Evolutionary conservation across 2,797 vertebrate species (phyloP), one percentile per base, ranked within the genome.

Genomic region (Tenualosa ilisha): DNA sequence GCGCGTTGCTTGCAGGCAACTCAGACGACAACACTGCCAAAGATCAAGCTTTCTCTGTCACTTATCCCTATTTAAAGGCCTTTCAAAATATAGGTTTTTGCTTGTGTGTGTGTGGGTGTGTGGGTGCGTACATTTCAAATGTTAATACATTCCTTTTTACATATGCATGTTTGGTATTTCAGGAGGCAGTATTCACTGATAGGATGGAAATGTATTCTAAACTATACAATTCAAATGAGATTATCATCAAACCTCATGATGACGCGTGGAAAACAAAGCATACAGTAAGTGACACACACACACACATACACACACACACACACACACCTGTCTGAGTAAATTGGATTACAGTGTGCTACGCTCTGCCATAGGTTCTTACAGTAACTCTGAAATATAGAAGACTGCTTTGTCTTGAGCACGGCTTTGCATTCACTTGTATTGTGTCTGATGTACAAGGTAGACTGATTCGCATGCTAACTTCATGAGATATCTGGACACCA

Each of bases 1-100:
- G 88, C 87, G 85, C 87, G 83, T 86, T 82, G 84, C 59, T 81
- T 83, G 81, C 37, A 82, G 86, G 51, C 59, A 75, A 86, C 85
- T 87, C 84, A 85, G 81, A 68, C 82, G 81, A 81, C 81, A 84
- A 81, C 81, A 43, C 49, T 61, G 75, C 83, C 2, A 82, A 46
- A 20, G 0, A 40, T 84, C 82, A 61, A 65, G 22, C 20, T 75
- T 82, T 50, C 75, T 79, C 79, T 83, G 82, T 56, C 63, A 53
- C 40, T 72, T 79, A 79, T 46, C 17, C 72, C 40, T 15, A 15
- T 79, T 79, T 79, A 79, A 79, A 46, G 72, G 61, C 54, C 84
- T 87, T 81, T 81, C 11, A 84, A 61, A 63, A 84, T 79, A 79
- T 79, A 79, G 72, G 37, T 20, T 22, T 86, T 50, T 81, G 79